phyloP scores from a whole-genome alignment of 2,113 vertebrate species.

The Verasper variegatus region DNA sequence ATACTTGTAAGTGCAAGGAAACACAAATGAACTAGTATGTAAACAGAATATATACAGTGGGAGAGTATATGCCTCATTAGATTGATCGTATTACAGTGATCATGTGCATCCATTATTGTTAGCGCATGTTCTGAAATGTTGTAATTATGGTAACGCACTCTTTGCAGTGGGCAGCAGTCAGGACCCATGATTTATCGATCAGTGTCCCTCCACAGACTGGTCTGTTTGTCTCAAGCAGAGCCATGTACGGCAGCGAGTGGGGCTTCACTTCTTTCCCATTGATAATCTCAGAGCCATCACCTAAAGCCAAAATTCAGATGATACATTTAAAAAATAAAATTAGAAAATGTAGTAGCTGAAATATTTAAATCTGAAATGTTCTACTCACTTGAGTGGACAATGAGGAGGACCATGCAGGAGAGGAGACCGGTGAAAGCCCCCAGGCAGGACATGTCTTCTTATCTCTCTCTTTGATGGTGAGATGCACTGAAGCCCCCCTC shows the following conservation, averaged over 20 bases:
- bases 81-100: no score
- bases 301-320: conserved; percentile 38
- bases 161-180: conserved; percentile 77
- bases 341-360: not conserved
- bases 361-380: not conserved
- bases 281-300: conserved; percentile 66
- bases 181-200: conserved; percentile 69
- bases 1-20: no score
- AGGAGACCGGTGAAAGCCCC: not conserved
- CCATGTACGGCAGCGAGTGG: conserved; percentile 75
- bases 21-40: no score
- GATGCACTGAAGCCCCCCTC: conserved; percentile 11
- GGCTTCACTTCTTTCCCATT: conserved; percentile 55
- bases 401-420: conserved; percentile 28
- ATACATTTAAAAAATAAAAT: no score
- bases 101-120: no score
- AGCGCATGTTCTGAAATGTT: no score
- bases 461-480: not conserved
- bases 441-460: conserved; percentile 42
- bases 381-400: conserved; percentile 56
- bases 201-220: conserved; percentile 66
- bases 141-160: conserved; percentile 34
- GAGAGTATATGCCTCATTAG: no score
- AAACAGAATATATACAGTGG: no score
- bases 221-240: not conserved